Evolutionary conservation across 2,113 vertebrate species (phyloP).

Genomic region (Pituophis catenifer): DNA sequence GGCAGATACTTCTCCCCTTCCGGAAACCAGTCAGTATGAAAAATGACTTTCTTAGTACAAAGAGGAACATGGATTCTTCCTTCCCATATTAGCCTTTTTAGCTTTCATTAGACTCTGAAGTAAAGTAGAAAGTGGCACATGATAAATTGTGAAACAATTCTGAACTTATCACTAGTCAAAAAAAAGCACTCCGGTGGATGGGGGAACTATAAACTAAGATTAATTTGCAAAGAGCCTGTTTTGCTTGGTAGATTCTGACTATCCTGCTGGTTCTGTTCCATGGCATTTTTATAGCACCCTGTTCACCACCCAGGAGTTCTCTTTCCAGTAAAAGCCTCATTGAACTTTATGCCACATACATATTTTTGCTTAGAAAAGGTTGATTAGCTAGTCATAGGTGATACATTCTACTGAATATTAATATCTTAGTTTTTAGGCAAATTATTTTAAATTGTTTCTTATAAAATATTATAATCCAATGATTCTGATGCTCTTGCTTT

Average conservation of each 20-base stretch:
- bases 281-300: background rate
- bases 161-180: background rate
- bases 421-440: background rate
- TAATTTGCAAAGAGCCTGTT: background rate
- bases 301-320: background rate
- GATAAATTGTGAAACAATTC: background rate
- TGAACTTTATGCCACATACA: background rate
- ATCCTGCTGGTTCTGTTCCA: background rate
- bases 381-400: background rate
- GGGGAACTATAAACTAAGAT: too few species aligned
- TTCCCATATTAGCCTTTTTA: background rate
- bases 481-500: background rate
- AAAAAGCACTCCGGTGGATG: background rate
- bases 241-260: background rate
- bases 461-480: background rate
- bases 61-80: background rate
- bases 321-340: background rate
- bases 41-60: fast-evolving
- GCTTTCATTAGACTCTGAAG: background rate
- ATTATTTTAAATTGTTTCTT: background rate
- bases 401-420: background rate
- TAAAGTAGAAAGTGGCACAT: background rate
- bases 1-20: constrained; percentile 92
- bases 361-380: background rate
- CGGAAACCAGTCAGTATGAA: constrained; percentile 84